Evolutionary conservation across 2,797 vertebrate genomes (phyloP), one percentile per base, ranked within the genome.

Genomic region (Phrynocephalus vlangalii): DNA sequence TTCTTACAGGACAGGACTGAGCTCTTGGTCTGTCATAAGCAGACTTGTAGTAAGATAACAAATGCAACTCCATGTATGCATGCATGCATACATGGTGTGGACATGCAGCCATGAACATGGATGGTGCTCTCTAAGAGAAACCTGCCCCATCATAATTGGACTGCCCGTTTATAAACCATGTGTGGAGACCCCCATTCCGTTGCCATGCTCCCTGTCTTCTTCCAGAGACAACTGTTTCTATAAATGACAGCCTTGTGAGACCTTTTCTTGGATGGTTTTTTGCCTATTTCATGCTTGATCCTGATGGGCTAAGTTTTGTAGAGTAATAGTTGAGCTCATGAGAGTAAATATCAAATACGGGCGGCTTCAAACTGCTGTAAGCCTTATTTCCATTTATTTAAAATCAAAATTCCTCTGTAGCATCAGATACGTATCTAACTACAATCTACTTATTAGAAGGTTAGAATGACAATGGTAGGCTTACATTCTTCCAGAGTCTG

Each of bases 1-100:
- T 79, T 20, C 52, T 92, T 72, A 75, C 89, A 89, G 89, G 72
- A 92, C 90, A 78, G 76, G 86, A 87, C 0, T 76, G 20, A 82
- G 71, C n/a, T n/a, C 33, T 20, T 8, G 0, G 6, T 79, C 20
- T 18, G 10, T 5, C n/a, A 71, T 67, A 33, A 71, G 22, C 48
- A 71, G 76, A 56, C 77, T 33, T 75, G 30, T 28, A 30, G 5
- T 56, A 56, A 56, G 13, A 30, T 30, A 48, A 28, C 52, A 56
- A 56, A 56, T 56, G 13, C 52, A 56, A 50, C 24, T 68, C 3
- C 30, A 16, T n/a, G 30, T 10, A 15, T 56, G 26, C n/a, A 71
- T 52, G 10, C 7, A 15, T 70, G 50, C 20, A 28, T 86, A 28
- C 52, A 8, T 52, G 63, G 44, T 33, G 68, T 30, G 24, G 8